Conservation (phyloP, 2,888 invertebrate genomes). For the Dusona sp. region DNA sequence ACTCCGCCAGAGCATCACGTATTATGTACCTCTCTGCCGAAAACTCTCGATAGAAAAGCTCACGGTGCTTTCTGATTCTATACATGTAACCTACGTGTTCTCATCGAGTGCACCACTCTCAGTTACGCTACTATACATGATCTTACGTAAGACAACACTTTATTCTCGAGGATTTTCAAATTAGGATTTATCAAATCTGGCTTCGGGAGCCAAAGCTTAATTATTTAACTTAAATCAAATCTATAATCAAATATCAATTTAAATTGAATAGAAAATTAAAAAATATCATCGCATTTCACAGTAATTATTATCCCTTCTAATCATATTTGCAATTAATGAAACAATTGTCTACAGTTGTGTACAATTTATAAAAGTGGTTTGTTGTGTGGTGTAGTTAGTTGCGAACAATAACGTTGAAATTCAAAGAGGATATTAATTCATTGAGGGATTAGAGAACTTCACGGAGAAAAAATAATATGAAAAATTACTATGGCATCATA, state of each 20-base stretch:
- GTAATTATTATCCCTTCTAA: background rate
- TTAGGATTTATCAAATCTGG: background rate
- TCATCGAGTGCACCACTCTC: conserved; percentile 56
- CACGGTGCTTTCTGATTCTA: conserved; percentile 11
- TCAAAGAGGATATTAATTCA: too few relatives aligned
- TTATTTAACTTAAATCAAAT: background rate
- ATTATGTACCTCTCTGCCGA: conserved; percentile 39
- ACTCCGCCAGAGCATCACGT: conserved; percentile 46
- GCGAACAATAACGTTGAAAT: too few relatives aligned
- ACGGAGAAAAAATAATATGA: too few relatives aligned
- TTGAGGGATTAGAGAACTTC: background rate
- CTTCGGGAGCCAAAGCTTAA: background rate
- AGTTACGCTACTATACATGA: conserved; percentile 38
- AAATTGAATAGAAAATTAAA: background rate
- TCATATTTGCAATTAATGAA: background rate
- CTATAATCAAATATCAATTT: background rate
- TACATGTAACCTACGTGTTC: conserved; percentile 27
- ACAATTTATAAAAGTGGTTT: too few relatives aligned
- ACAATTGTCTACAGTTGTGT: too few relatives aligned
- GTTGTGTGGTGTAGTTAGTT: too few relatives aligned
- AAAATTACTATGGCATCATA: too few relatives aligned
- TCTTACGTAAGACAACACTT: conserved; percentile 63
- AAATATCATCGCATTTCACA: background rate
- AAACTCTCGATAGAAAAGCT: conserved; percentile 54
- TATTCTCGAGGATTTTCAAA: conserved; percentile 53